A percentile compares a stretch with the other conserved stretches of the same genome.
These are phyloP conservation scores for Drosophila pseudotakahashii DNA, from an alignment of 2,888 invertebrate genomes.

Conservation along the genomic window DNA sequence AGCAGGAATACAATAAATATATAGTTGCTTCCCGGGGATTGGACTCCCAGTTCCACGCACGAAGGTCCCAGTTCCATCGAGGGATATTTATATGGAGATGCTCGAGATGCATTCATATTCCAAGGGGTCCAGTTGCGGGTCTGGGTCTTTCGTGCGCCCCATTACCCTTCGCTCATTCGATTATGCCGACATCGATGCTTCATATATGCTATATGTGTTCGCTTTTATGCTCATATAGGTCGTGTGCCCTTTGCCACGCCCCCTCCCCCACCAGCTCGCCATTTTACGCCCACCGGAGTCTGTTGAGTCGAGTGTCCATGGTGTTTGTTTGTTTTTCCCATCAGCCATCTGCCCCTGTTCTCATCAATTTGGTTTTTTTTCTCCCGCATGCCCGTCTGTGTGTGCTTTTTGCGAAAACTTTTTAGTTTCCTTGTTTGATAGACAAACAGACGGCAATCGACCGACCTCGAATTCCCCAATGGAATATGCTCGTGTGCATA, in stretches of 20 bases:
- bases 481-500: conserved; percentile 75
- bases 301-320: conserved; percentile 56
- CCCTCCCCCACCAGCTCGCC: conserved; percentile 9
- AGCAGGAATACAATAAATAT: conserved; percentile 65
- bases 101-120: conserved; percentile 74
- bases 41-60: conserved; percentile 4
- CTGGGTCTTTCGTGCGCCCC: conserved; percentile 52
- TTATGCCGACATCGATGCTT: conserved; percentile 64
- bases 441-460: conserved; percentile 49
- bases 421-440: conserved; percentile 62
- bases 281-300: conserved; percentile 45
- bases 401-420: conserved; percentile 63
- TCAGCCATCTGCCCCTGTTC: conserved; percentile 46
- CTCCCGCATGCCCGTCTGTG: conserved; percentile 13
- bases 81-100: conserved; percentile 44
- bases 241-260: conserved; percentile 56
- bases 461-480: conserved; percentile 64
- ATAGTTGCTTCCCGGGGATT: conserved; percentile 62
- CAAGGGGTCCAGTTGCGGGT: conserved; percentile 75
- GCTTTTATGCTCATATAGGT: conserved; percentile 62
- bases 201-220: conserved; percentile 1
- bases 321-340: conserved; percentile 64
- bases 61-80: neutral
- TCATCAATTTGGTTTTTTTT: conserved; percentile 58
- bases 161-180: conserved; percentile 72